These are phyloP conservation scores for Galeopterus variegatus DNA, from an alignment of 2,113 vertebrate genomes.

Conservation along the genomic window DNA sequence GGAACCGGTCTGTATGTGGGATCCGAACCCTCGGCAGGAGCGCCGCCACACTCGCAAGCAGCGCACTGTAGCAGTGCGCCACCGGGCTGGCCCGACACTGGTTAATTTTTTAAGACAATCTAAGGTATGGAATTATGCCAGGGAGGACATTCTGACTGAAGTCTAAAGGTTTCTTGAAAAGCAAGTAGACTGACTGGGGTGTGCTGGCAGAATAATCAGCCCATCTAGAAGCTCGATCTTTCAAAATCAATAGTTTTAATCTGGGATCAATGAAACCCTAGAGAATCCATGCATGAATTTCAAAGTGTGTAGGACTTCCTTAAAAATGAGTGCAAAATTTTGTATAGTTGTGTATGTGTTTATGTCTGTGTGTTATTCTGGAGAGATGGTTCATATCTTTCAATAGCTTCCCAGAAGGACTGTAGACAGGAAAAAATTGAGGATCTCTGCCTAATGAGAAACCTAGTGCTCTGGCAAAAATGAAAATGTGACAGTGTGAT, in stretches of 20 bases:
- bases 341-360: background rate
- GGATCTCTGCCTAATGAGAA: conserved; percentile 62
- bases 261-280: background rate
- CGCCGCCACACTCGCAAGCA: too few relatives aligned
- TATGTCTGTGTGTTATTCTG: background rate
- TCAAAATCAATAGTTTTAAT: background rate
- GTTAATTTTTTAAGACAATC: conserved; percentile 10
- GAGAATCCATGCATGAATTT: background rate
- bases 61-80: too few relatives aligned
- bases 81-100: too few relatives aligned
- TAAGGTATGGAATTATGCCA: background rate
- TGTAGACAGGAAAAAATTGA: conserved; percentile 37
- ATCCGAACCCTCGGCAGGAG: too few relatives aligned
- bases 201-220: background rate
- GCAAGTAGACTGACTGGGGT: background rate
- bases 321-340: conserved; percentile 30
- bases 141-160: background rate
- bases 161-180: conserved; percentile 41
- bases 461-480: conserved; percentile 72
- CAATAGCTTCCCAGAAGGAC: conserved; percentile 51
- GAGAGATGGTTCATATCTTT: conserved; percentile 16
- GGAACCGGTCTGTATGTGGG: too few relatives aligned
- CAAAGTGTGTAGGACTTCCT: background rate
- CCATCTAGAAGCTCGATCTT: background rate
- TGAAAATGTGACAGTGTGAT: conserved; percentile 74